These are phyloP conservation scores for Harpalus rubripes DNA, from an alignment of 2,888 invertebrate species.

Conservation along the genomic window DNA sequence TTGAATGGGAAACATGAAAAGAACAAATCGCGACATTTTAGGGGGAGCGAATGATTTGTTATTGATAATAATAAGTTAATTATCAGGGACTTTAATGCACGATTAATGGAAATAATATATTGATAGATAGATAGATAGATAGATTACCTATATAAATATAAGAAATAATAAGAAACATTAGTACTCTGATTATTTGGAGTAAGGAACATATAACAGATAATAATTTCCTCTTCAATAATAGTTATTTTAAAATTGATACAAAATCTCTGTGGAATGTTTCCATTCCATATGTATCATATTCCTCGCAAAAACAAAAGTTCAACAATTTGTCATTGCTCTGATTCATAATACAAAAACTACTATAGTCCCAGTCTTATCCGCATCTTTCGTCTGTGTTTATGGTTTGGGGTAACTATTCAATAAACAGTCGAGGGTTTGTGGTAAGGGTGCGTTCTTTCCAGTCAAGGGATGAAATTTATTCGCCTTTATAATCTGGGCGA, in stretches of 20 bases:
- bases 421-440: slow-evolving; percentile 24
- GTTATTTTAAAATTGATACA: background rate
- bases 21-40: slow-evolving; percentile 2
- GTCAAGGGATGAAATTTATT: slow-evolving; percentile 42
- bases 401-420: slow-evolving; percentile 37
- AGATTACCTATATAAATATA: background rate
- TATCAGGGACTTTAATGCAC: background rate
- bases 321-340: background rate
- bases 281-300: background rate
- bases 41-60: background rate
- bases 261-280: background rate
- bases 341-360: background rate
- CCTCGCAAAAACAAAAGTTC: background rate
- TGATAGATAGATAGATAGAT: background rate
- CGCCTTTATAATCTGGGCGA: slow-evolving; percentile 58
- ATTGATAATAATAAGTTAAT: background rate
- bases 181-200: no score
- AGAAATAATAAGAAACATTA: background rate
- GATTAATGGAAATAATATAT: background rate
- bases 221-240: background rate
- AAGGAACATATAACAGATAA: no score
- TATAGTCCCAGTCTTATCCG: no score
- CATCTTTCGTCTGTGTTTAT: background rate
- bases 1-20: slow-evolving; percentile 10
- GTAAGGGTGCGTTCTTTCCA: slow-evolving; percentile 34